Conservation (phyloP, 2,888 invertebrate genomes). For the Heliconius aoede region DNA sequence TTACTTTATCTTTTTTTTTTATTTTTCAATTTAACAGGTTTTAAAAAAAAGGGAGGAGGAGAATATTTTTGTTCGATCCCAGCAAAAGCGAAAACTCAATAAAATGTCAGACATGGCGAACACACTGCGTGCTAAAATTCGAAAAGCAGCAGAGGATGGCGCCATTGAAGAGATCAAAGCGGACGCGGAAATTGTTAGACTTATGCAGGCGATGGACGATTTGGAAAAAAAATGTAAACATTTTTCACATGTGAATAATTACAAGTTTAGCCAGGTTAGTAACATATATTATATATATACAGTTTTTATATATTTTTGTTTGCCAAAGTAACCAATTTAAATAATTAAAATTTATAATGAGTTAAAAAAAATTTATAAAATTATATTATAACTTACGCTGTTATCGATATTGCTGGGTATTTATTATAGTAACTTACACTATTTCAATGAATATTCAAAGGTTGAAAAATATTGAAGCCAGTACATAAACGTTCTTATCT, state of each 20-base stretch:
- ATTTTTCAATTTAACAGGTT: constrained; percentile 67
- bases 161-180: constrained; percentile 87
- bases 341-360: too few relatives aligned
- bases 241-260: constrained; percentile 86
- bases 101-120: constrained; percentile 90
- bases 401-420: too few relatives aligned
- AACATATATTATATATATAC: too few relatives aligned
- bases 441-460: too few relatives aligned
- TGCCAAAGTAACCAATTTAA: too few relatives aligned
- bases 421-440: too few relatives aligned
- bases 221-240: constrained; percentile 88
- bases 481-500: too few relatives aligned
- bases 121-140: constrained; percentile 85
- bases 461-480: too few relatives aligned
- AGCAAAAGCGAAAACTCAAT: constrained; percentile 90
- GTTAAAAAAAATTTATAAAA: too few relatives aligned
- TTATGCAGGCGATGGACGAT: constrained; percentile 87
- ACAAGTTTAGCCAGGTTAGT: constrained; percentile 78
- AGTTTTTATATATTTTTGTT: too few relatives aligned
- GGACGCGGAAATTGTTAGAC: constrained; percentile 86
- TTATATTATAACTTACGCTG: too few relatives aligned
- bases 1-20: not conserved
- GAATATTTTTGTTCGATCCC: constrained; percentile 89
- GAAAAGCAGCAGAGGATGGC: constrained; percentile 86
- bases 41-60: constrained; percentile 94